Evolutionary conservation across 1,140 invertebrate genomes (phyloP), one percentile per base, ranked within the genome.

Genomic region (Paracyclopina nana): DNA sequence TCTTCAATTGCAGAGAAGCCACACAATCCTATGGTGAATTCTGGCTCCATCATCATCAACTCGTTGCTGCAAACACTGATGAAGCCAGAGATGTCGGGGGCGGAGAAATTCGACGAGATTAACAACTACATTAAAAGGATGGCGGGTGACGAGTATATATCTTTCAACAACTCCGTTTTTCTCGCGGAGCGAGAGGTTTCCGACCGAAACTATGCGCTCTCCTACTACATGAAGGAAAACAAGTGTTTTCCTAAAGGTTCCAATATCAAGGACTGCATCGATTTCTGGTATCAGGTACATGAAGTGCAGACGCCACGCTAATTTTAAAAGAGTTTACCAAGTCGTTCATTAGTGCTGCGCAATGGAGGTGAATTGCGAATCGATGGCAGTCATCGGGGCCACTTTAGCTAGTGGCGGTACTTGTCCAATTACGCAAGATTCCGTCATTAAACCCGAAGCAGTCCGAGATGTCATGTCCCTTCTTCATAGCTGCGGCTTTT

Each of bases 21-120:
- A 0, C 90, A 96, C 62, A 95, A 95, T 70, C 90, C 90, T 2
- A 91, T 95, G 87, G 88, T 95, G 25, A 95, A 95, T 65, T 82
- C 88, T 18, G 90, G 90, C 8, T 87, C 90, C 14, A 92, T 95
- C 58, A 67, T 94, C 31, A 72, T 90, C 2, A 87, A 84, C 58
- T 84, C 88, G 1, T 65, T 95, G 27, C 62, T 97, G 41, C 85
- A 90, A 60, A 75, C 76, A 1, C 61, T 88, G 50, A 75, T 85
- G 22, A 78, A 80, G 59, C 79, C 80, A 1, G 82, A 86, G 60
- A 82, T 85, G 80, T 82, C 78, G 6, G 65, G 82, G 0, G 81
- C 81, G 1, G 82, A 86, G 63, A 85, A 85, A 62, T 85, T 86
- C 60, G 82, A 85, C 61, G 85, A 80, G 57, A 77, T 75, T 6